Conservation (phyloP, 2,797 vertebrate species). For the Oreortyx pictus region DNA sequence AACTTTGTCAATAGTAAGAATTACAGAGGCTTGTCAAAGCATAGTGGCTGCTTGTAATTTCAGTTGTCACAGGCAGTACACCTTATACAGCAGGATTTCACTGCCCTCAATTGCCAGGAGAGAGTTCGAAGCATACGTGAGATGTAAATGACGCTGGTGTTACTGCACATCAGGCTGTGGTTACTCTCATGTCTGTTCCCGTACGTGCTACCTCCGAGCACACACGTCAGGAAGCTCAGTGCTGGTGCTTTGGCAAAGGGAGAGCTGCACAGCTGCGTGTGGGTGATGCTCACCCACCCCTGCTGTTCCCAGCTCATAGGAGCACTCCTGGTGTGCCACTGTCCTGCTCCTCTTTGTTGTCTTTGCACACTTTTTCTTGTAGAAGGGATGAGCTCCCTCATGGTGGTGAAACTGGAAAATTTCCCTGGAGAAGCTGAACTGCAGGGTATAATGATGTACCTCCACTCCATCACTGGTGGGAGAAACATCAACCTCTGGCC, state of each 20-base stretch:
- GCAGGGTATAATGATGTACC: slow-evolving; percentile 12
- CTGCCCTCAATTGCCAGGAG: slow-evolving; percentile 5
- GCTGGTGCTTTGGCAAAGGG: accelerated
- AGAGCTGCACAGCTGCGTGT: accelerated
- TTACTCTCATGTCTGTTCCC: background rate
- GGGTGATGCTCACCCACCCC: background rate
- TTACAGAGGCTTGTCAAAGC: slow-evolving; percentile 21
- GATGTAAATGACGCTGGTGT: slow-evolving; percentile 23
- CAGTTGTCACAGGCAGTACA: background rate
- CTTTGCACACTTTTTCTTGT: background rate
- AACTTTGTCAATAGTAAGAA: slow-evolving; percentile 31
- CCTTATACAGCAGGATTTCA: slow-evolving; percentile 25
- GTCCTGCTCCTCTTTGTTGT: no score
- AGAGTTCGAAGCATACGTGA: slow-evolving; percentile 30
- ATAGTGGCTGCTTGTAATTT: background rate
- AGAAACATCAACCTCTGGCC: background rate
- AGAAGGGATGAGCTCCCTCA: background rate
- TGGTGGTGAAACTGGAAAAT: background rate
- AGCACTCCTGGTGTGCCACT: background rate
- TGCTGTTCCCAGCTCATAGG: background rate
- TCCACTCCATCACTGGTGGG: background rate
- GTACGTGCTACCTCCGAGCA: background rate
- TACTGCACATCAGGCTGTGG: slow-evolving; percentile 30
- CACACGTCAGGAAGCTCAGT: background rate
- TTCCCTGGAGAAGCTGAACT: background rate